These are phyloP conservation scores for Callyntrura guangdongensis DNA, from an alignment of 2,888 invertebrate genomes.

Conservation along the genomic window DNA sequence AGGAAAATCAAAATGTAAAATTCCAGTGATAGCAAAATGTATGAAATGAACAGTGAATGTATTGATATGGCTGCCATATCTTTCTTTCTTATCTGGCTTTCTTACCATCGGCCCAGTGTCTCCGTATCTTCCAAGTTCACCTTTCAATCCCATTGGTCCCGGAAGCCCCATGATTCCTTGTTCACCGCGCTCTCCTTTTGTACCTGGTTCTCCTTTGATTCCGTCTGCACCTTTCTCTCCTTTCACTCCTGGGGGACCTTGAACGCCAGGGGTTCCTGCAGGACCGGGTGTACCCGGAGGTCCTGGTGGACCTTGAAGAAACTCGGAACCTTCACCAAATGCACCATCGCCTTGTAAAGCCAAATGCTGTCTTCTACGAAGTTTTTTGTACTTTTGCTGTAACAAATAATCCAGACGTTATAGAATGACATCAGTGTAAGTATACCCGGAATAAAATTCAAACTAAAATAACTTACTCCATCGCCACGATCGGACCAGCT, in stretches of 20 bases:
- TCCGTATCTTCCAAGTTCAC: constrained; percentile 91
- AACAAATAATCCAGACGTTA: constrained; percentile 23
- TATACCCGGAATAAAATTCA: too few relatives aligned
- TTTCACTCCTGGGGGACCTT: constrained; percentile 94
- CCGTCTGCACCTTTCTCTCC: constrained; percentile 95
- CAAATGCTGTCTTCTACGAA: constrained; percentile 90
- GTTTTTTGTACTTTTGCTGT: constrained; percentile 93
- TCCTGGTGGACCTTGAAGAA: constrained; percentile 85
- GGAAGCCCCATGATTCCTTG: constrained; percentile 98
- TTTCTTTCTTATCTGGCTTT: constrained; percentile 83
- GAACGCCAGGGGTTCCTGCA: constrained; percentile 89
- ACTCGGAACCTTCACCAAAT: constrained; percentile 88
- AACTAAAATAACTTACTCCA: constrained; percentile 59
- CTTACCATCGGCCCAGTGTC: constrained; percentile 93
- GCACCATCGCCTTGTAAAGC: constrained; percentile 91
- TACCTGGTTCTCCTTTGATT: constrained; percentile 93
- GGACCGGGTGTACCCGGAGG: constrained; percentile 91
- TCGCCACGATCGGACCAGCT: constrained; percentile 89
- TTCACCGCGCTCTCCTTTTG: constrained; percentile 93
- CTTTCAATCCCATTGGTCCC: constrained; percentile 94
- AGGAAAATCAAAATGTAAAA: constrained; percentile 60
- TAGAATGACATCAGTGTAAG: too few relatives aligned
- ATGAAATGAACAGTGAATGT: background rate
- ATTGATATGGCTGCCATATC: background rate
- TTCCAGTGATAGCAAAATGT: background rate